Evolutionary conservation across 2,888 invertebrate species (phyloP).

Genomic region (Lepidochitona cinerea): DNA sequence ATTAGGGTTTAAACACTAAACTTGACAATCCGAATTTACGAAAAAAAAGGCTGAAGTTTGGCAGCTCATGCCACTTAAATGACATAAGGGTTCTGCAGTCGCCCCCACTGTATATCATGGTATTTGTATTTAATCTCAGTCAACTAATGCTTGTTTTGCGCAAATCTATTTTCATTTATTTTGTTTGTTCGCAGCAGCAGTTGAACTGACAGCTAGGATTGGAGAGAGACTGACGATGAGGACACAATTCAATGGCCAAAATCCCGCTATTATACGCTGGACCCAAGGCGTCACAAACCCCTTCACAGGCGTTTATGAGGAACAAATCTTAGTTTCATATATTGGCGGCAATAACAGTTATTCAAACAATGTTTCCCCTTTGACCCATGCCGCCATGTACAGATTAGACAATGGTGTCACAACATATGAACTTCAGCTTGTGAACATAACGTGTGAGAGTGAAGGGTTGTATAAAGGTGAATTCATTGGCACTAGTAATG

Average conservation of each 20-base stretch:
- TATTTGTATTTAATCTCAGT: no score
- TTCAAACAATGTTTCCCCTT: not conserved
- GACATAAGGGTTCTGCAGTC: no score
- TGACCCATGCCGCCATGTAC: not conserved
- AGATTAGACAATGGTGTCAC: not conserved
- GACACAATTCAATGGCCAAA: not conserved
- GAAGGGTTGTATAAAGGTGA: not conserved
- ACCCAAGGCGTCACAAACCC: not conserved
- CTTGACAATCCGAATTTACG: no score
- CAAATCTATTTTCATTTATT: not conserved
- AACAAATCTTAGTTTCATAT: not conserved
- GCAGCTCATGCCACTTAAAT: no score
- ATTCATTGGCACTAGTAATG: not conserved
- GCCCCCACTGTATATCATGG: no score
- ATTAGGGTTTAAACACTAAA: no score
- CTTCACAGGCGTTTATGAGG: not conserved
- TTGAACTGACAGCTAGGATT: not conserved
- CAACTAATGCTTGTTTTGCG: not conserved
- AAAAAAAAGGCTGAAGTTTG: no score
- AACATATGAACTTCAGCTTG: not conserved
- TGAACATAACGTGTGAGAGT: not conserved
- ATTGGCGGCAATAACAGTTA: not conserved
- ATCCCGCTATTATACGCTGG: not conserved
- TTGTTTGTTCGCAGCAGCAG: not conserved
- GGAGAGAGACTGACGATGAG: not conserved